Conservation (phyloP, 2,888 invertebrate species). For the Hirtodrosophila duncani region DNA sequence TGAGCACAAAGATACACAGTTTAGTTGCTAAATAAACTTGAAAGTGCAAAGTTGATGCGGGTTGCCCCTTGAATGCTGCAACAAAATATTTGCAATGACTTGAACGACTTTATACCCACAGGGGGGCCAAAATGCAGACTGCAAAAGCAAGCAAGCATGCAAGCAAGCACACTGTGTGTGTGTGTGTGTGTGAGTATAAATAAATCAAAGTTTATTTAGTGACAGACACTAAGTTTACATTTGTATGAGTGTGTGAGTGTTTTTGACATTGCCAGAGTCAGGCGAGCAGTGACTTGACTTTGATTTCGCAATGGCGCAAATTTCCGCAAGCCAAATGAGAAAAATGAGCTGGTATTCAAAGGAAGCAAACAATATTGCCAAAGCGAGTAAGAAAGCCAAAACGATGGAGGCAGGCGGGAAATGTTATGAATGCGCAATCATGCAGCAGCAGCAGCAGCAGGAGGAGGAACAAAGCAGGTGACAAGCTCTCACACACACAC, state of each 20-base stretch:
- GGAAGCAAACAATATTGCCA: constrained; percentile 13
- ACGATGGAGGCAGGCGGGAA: constrained; percentile 26
- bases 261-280: neutral
- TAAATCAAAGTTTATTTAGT: constrained; percentile 69
- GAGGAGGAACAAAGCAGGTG: constrained; percentile 32
- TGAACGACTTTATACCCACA: constrained; percentile 47
- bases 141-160: constrained; percentile 19
- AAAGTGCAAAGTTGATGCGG: constrained; percentile 38
- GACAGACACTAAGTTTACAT: constrained; percentile 46
- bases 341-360: constrained; percentile 45
- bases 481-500: constrained; percentile 25
- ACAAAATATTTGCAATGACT: constrained; percentile 44
- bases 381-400: neutral
- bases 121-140: constrained; percentile 37
- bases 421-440: constrained; percentile 65
- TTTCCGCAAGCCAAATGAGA: constrained; percentile 63
- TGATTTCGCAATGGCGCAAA: constrained; percentile 56
- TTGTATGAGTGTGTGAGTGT: neutral
- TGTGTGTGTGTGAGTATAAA: constrained; percentile 62
- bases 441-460: constrained; percentile 34
- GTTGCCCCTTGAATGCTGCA: constrained; percentile 18
- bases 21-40: constrained; percentile 36
- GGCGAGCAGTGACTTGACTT: constrained; percentile 33
- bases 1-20: constrained; percentile 28
- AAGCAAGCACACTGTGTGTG: neutral